A percentile compares a stretch with the other conserved stretches of the same genome.
phyloP scores from a whole-genome alignment of 1,140 invertebrate genomes.

The Pseudomyrmex cubaensis region DNA sequence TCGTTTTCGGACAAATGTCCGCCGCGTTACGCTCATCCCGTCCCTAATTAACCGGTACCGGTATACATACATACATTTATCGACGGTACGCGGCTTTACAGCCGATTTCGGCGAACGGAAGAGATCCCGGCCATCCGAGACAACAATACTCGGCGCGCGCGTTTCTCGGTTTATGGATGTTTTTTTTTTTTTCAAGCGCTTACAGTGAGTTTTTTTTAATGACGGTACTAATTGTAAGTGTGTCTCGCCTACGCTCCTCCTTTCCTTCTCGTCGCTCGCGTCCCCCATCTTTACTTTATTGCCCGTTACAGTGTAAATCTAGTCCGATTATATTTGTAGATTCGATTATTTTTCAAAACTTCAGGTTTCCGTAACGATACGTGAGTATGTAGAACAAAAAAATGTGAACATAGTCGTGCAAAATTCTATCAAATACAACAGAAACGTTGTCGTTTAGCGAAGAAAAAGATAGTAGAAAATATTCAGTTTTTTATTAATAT shows the following conservation, averaged over 20 bases:
- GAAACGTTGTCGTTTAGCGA: too few relatives aligned
- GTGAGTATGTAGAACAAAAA: too few relatives aligned
- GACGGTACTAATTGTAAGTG: neutral
- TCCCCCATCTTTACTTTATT: neutral
- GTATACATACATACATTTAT: neutral
- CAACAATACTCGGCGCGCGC: constrained; percentile 31
- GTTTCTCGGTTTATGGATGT: constrained; percentile 63
- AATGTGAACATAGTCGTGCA: too few relatives aligned
- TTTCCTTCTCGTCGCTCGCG: neutral
- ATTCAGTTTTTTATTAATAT: too few relatives aligned
- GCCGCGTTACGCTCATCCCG: constrained; percentile 38
- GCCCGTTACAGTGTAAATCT: neutral
- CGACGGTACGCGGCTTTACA: constrained; percentile 48
- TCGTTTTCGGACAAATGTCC: constrained; percentile 35
- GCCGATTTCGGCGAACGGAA: constrained; percentile 23
- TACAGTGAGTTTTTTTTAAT: constrained; percentile 21
- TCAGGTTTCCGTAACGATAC: too few relatives aligned
- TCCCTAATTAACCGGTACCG: constrained; percentile 53
- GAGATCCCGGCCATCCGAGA: neutral
- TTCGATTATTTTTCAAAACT: too few relatives aligned
- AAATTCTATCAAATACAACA: too few relatives aligned
- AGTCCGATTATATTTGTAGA: too few relatives aligned
- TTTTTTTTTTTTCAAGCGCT: constrained; percentile 30
- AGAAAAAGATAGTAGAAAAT: too few relatives aligned
- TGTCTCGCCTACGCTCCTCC: neutral